Evolutionary conservation across 2,113 vertebrate genomes (phyloP).

Genomic region (Bubo bubo): DNA sequence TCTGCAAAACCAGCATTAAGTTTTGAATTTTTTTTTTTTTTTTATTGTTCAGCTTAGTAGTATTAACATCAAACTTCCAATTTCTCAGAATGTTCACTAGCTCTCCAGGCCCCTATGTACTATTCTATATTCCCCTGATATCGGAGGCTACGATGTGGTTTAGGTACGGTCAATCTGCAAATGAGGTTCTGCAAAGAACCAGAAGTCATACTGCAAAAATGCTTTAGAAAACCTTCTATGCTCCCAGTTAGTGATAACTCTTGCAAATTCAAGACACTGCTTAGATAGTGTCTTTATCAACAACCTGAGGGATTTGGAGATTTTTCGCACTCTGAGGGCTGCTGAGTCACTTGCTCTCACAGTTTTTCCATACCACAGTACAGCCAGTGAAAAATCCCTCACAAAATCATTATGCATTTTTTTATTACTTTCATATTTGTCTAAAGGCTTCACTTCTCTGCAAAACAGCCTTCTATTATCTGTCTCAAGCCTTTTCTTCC

Average conservation of each 20-base stretch:
- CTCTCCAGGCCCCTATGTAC: neutral
- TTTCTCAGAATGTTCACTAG: neutral
- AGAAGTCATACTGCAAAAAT: neutral
- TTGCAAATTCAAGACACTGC: neutral
- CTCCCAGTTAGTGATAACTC: neutral
- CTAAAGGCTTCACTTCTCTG: neutral
- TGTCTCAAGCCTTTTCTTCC: neutral
- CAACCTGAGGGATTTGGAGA: neutral
- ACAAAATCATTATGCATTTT: neutral
- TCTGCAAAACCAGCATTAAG: neutral
- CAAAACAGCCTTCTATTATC: neutral
- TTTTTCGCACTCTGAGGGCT: neutral
- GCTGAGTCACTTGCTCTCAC: neutral
- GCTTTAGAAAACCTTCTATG: neutral
- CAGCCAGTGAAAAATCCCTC: neutral
- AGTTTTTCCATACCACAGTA: neutral
- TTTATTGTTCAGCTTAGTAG: neutral
- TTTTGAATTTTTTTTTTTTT: neutral
- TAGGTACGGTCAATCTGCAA: neutral
- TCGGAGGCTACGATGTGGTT: neutral
- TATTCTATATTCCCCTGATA: neutral
- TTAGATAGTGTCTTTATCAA: neutral
- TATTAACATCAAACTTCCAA: neutral
- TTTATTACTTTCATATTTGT: neutral
- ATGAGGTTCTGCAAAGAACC: neutral